A percentile compares a stretch with the other conserved stretches of the same genome.
phyloP scores from a whole-genome alignment of 1,140 invertebrate species.

The Asobara japonica region DNA sequence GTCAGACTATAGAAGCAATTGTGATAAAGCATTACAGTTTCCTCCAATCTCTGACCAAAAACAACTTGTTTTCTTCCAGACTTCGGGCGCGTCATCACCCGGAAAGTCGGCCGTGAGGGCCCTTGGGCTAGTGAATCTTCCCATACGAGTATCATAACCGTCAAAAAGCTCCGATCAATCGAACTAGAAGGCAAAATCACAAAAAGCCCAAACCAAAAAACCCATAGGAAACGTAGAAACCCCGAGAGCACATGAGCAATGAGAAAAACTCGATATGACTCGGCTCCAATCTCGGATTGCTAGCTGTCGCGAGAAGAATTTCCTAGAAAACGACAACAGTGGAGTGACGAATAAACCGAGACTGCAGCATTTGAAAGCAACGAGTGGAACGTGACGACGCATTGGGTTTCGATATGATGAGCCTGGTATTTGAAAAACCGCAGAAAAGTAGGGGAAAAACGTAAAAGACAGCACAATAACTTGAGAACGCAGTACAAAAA shows the following conservation, averaged over 20 bases:
- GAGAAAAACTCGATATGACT: constrained; percentile 1
- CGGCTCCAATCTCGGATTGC: constrained; percentile 8
- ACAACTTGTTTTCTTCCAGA: no score
- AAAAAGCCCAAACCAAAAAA: background rate
- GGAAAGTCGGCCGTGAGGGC: no score
- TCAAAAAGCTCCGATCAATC: no score
- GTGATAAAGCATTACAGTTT: no score
- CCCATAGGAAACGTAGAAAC: background rate
- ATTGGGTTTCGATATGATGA: background rate
- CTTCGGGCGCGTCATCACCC: no score
- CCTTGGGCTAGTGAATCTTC: no score
- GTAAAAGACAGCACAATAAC: background rate
- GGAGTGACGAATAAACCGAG: background rate
- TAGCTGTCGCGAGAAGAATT: background rate
- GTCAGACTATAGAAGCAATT: no score
- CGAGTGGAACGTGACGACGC: background rate
- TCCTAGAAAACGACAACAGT: background rate
- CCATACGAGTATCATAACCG: no score
- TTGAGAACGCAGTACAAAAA: background rate
- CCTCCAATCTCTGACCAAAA: no score
- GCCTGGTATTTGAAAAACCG: background rate
- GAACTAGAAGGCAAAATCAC: background rate
- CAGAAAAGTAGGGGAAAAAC: no score
- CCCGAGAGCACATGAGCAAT: background rate
- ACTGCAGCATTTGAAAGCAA: background rate